A percentile compares a stretch with the other conserved stretches of the same genome.
Evolutionary conservation across 2,888 invertebrate genomes (phyloP).

Genomic region (Tridacna crocea): DNA sequence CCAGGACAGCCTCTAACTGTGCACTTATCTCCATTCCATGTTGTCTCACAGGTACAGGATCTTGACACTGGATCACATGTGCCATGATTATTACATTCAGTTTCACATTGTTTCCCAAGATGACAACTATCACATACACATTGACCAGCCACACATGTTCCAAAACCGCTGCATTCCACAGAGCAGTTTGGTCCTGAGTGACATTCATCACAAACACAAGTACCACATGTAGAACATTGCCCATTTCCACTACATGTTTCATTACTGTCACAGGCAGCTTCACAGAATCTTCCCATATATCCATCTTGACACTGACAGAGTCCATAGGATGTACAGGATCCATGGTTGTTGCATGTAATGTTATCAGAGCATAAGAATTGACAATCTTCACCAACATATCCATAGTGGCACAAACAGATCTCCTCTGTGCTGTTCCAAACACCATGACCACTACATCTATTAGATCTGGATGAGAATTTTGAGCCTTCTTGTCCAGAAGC

Average conservation of each 20-base stretch:
- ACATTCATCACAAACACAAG: constrained; percentile 74
- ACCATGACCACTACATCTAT: constrained; percentile 68
- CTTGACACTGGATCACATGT: constrained; percentile 48
- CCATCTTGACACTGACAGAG: constrained; percentile 69
- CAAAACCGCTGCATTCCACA: constrained; percentile 65
- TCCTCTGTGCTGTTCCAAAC: constrained; percentile 38
- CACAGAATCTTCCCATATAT: constrained; percentile 70
- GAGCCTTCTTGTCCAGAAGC: constrained; percentile 55
- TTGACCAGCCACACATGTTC: constrained; percentile 63
- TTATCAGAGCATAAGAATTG: constrained; percentile 65
- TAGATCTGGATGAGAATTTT: constrained; percentile 40
- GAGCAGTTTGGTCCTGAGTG: constrained; percentile 71
- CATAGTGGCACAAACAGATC: constrained; percentile 63
- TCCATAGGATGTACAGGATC: constrained; percentile 65
- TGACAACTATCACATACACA: constrained; percentile 73
- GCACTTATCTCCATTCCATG: constrained; percentile 72
- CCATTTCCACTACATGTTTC: constrained; percentile 70
- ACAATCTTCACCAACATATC: constrained; percentile 71
- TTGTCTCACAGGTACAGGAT: constrained; percentile 64
- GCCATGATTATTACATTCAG: constrained; percentile 72
- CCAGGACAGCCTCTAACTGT: constrained; percentile 71
- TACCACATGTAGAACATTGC: constrained; percentile 67
- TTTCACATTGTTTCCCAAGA: constrained; percentile 70
- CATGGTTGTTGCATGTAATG: constrained; percentile 65
- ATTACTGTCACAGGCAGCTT: constrained; percentile 63